Conservation (phyloP, 2,888 invertebrate genomes). For the Abscondita cerata region DNA sequence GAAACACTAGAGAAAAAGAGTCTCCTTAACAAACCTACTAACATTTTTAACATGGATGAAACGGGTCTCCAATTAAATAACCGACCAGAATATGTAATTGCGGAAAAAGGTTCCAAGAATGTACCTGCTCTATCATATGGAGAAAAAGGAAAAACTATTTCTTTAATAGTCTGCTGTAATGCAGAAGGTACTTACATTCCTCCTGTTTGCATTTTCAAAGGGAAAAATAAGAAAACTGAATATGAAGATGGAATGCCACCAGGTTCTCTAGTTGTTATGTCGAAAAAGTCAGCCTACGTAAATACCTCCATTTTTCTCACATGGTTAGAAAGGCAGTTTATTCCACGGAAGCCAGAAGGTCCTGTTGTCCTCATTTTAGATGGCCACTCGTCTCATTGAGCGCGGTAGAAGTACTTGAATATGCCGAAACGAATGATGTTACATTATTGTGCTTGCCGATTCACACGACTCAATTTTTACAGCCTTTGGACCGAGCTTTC, state of each 20-base stretch:
- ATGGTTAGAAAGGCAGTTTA: constrained; percentile 37
- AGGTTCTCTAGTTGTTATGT: constrained; percentile 39
- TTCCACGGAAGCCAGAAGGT: constrained; percentile 31
- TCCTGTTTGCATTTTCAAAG: constrained; percentile 40
- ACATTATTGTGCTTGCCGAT: constrained; percentile 30
- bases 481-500: constrained; percentile 31
- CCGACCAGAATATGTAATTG: not conserved
- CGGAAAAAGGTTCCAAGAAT: not conserved
- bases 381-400: constrained; percentile 31
- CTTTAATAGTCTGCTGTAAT: not conserved
- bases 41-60: no score
- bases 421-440: constrained; percentile 19
- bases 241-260: constrained; percentile 37
- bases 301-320: constrained; percentile 39
- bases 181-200: not conserved
- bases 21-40: no score
- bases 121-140: not conserved
- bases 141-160: constrained; percentile 1
- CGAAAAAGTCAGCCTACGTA: constrained; percentile 46
- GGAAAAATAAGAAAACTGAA: constrained; percentile 39
- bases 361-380: constrained; percentile 32
- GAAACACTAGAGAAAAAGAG: no score
- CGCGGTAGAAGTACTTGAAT: constrained; percentile 23
- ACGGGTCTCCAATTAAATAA: not conserved
- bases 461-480: constrained; percentile 34